Conservation (phyloP, 2,797 vertebrate genomes). For the Catostomus latipinnis region DNA sequence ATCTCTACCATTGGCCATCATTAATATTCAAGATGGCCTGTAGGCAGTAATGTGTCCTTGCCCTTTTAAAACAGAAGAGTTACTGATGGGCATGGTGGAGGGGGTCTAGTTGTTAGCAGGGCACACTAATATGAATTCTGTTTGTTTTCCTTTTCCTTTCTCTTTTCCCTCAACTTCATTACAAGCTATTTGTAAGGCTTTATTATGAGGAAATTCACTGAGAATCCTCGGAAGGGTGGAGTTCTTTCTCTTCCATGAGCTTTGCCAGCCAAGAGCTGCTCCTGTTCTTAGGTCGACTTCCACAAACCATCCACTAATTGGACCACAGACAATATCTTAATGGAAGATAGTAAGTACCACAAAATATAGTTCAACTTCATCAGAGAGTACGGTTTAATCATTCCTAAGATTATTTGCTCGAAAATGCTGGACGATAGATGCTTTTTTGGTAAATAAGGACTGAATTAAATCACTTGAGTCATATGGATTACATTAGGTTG, state of each 20-base stretch:
- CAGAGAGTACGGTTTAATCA: slow-evolving; percentile 11
- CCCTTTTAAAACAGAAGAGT: slow-evolving; percentile 69
- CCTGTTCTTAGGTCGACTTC: background rate
- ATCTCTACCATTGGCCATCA: slow-evolving; percentile 66
- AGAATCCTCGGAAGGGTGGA: background rate
- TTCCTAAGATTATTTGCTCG: background rate
- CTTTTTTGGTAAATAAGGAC: too few species aligned
- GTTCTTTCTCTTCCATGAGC: background rate
- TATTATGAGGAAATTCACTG: slow-evolving; percentile 8
- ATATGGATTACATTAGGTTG: too few species aligned
- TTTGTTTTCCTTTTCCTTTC: background rate
- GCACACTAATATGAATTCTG: background rate
- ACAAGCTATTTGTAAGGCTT: background rate
- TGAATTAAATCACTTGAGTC: too few species aligned
- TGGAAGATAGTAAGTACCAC: background rate
- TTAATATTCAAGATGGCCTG: slow-evolving; percentile 78
- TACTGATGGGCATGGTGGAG: slow-evolving; percentile 31
- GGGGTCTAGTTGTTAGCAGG: slow-evolving; percentile 1
- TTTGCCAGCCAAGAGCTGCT: background rate
- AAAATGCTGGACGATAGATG: background rate
- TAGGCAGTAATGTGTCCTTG: slow-evolving; percentile 71
- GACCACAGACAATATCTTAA: background rate
- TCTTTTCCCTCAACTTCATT: background rate
- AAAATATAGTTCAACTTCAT: background rate
- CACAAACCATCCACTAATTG: background rate